Evolutionary conservation across 2,888 invertebrate genomes (phyloP), one percentile per base, ranked within the genome.

Genomic region (Lymantria monacha): DNA sequence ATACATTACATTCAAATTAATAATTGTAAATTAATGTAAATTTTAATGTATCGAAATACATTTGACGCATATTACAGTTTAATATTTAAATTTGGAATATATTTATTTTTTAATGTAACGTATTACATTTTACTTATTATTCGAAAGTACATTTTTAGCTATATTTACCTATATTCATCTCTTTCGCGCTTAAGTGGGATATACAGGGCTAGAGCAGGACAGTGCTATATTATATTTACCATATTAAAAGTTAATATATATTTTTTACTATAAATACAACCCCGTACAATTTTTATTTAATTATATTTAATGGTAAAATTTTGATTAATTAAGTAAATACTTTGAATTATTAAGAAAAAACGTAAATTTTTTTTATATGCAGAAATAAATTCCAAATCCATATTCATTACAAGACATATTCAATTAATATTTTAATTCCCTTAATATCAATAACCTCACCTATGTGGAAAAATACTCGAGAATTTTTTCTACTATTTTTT

Each of bases 401-500:
- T 7, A 5, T 22, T 8, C 8, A 41, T 14, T 14, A 13, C 13
- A 41, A 41, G 13, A 13, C 7, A 12, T 38, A 3, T 9, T 38
- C 11, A 12, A 22, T 22, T 22, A 22, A 3, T 3, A 22, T 22
- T n/a, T n/a, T 22, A 22, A 22, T 22, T 22, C 2, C 22, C 22
- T 22, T 22, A 38, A 41, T 10, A 45, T 42, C 42, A 50, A 45
- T n/a, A 42, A 49, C 41, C 14, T 3, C 11, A 45, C 49, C 36
- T 12, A 41, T 31, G 44, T 48, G 48, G 48, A 49, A 53, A 53
- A 53, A 53, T 53, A 53, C 49, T 30, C 30, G 36, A 46, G 51
- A 58, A 51, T 22, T 53, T 42, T 47, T 51, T 40, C 15, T 13
- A 40, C n/a, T 42, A 42, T 48, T 11, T 14, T n/a, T 12, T 38